Evolutionary conservation across 2,113 vertebrate species (phyloP).

Genomic region (Oncorhynchus tshawytscha): DNA sequence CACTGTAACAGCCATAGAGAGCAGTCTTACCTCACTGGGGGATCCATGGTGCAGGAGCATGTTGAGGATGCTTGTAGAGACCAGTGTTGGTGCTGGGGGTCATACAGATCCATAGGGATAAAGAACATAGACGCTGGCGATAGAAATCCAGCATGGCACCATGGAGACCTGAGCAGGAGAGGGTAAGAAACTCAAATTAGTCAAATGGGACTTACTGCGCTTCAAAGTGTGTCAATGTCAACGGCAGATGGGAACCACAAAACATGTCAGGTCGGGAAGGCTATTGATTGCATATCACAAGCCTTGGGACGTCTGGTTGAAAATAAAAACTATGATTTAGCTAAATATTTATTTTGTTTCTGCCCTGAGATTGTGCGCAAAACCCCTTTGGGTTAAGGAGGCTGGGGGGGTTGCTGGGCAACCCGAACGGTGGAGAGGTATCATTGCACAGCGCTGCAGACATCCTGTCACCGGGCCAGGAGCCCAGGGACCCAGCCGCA

Average conservation of each 20-base stretch:
- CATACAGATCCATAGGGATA: constrained; percentile 55
- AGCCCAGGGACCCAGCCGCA: neutral
- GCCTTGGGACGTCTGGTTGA: too few relatives aligned
- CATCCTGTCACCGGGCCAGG: constrained; percentile 24
- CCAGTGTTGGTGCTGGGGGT: constrained; percentile 16
- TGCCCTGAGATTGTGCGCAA: neutral
- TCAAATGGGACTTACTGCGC: too few relatives aligned
- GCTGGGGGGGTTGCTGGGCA: neutral
- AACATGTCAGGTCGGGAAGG: too few relatives aligned
- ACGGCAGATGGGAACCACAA: too few relatives aligned
- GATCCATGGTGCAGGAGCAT: constrained; percentile 47
- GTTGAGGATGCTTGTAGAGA: constrained; percentile 23
- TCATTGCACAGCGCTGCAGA: constrained; percentile 12
- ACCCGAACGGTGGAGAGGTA: neutral
- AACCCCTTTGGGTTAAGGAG: neutral
- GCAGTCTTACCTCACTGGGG: constrained; percentile 58
- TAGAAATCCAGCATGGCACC: constrained; percentile 26
- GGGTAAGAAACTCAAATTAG: neutral
- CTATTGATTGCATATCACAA: too few relatives aligned
- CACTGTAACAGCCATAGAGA: neutral
- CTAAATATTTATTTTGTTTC: neutral
- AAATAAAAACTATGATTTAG: too few relatives aligned
- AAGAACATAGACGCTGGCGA: constrained; percentile 15
- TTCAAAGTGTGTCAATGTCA: too few relatives aligned
- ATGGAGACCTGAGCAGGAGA: constrained; percentile 23